Evolutionary conservation across 1,140 invertebrate genomes (phyloP), one percentile per base, ranked within the genome.

Genomic region (Lepidurus apus): DNA sequence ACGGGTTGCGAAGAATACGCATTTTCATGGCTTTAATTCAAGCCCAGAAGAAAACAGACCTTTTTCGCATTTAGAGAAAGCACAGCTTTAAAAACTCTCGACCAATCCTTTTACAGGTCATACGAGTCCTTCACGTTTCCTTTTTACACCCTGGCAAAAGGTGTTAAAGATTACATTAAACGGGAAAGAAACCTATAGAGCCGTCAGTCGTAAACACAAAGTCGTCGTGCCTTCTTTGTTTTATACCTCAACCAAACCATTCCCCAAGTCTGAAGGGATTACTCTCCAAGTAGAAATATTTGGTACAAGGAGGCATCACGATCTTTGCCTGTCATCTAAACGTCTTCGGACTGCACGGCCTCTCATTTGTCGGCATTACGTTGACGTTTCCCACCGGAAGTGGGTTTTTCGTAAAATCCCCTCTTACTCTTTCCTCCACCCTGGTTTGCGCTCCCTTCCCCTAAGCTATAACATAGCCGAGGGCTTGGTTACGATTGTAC

Each of bases 361-460:
- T 65, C 53, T 21, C 13, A 65, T 65, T 65, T 65, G 53, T 65
- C 53, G 53, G 53, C 53, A 65, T 65, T 65, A 65, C 53, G 53
- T 65, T 65, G 53, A 65, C 53, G 53, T 65, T 65, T 65, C 53
- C 53, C 53, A 65, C 53, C 53, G 53, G 53, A 65, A 65, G 53
- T 65, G 53, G 53, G 53, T 21, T 65, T 65, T 65, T 65, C 53
- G 53, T 65, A 65, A 65, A 65, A 65, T 65, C 53, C 53, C 53
- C 53, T 65, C 53, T 17, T 13, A 65, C 53, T 65, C 53, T 65
- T 65, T 65, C 21, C 53, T 65, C 53, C 53, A 65, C 53, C 53
- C 53, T 21, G 53, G 53, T 65, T 65, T 65, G 17, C 21, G 53
- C 53, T 65, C 53, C 53, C 53, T 65, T 65, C 53, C 53, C 21